phyloP scores from a whole-genome alignment of 30 jellyfish, hydroid and myxozoan genomes.

The Hydra vulgaris region DNA sequence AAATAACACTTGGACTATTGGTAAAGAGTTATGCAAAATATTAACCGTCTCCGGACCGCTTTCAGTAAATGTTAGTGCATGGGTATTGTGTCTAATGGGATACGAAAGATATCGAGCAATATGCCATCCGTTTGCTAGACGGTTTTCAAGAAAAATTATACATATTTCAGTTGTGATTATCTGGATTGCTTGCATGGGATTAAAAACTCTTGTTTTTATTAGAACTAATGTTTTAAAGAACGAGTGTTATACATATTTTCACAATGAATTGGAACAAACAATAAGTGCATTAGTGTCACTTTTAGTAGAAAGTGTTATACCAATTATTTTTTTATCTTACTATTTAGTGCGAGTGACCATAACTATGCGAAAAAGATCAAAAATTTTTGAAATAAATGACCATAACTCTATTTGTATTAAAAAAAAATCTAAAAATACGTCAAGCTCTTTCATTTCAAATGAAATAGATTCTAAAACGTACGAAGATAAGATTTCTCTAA shows the following conservation, averaged over 20 bases:
- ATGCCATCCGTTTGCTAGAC: constrained; percentile 14
- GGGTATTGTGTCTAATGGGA: constrained; percentile 22
- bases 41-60: constrained; percentile 11
- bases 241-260: background rate
- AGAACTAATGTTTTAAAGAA: background rate
- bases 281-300: background rate
- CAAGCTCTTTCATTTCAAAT: too few species aligned
- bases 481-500: too few species aligned
- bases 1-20: background rate
- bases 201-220: background rate
- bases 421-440: too few species aligned
- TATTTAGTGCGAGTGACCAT: constrained; percentile 6
- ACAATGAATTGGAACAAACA: background rate
- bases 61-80: constrained; percentile 24
- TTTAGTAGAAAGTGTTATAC: constrained; percentile 14
- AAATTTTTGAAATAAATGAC: too few species aligned
- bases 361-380: too few species aligned
- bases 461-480: too few species aligned
- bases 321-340: constrained; percentile 8
- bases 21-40: background rate
- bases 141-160: background rate
- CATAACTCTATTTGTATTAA: too few species aligned
- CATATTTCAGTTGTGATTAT: background rate
- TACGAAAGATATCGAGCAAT: constrained; percentile 24
- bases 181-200: constrained; percentile 11